Evolutionary conservation across 1,140 invertebrate genomes (phyloP), one percentile per base, ranked within the genome.

Genomic region (Orchestia grillus): DNA sequence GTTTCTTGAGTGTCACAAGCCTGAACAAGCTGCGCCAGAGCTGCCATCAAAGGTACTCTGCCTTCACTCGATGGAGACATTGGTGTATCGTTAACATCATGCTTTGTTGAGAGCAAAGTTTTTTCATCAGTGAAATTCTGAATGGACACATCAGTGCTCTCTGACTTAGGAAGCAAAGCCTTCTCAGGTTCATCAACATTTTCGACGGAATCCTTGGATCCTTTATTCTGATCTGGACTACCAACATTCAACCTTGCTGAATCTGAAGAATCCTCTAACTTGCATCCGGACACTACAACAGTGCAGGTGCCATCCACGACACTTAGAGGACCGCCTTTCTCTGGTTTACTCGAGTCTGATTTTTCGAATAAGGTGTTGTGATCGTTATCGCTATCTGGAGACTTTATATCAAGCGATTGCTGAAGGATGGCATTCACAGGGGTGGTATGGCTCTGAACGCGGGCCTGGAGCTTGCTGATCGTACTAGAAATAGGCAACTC

Each of bases 401-500:
- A 90, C 88, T 90, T 90, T 43, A 90, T 42, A 42, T 90, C 88
- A 41, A 43, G n/a, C n/a, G 88, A 90, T 42, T 41, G 88, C 43
- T 90, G 88, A 90, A 90, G 88, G 41, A 90, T 90, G n/a, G 88
- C 23, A 36, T 36, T 87, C 36, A 42, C 90, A 92, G 90, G 23
- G 41, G n/a, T 92, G 8, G 16, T 8, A 44, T 94, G 43, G 44
- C 36, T 94, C 44, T 45, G 92, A 42, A 94, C 44, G 40, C 92
- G 92, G 8, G 92, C 92, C 44, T 94, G 41, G 19, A 94, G 92
- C 44, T 94, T 94, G 44, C 92, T 94, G 41, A 94, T 94, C 36
- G 92, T 94, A 44, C 92, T 94, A 44, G 92, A 94, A 19, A 94
- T 94, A 11, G 92, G 92, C 36, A 94, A 94, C 44, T 94, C 92